phyloP scores from a whole-genome alignment of 1,140 invertebrate species.

The Neotoxoptera formosana region DNA sequence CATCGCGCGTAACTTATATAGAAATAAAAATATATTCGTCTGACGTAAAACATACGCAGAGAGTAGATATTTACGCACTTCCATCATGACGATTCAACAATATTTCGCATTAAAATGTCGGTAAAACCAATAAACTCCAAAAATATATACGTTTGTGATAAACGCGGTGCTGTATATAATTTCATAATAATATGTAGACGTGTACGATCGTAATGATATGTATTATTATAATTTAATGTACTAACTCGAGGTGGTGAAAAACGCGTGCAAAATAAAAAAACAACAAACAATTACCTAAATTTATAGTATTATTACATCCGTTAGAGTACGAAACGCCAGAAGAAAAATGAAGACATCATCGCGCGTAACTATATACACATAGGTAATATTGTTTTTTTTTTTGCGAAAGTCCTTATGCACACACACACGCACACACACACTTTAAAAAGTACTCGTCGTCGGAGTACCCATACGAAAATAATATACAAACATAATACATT shows the following conservation, averaged over 20 bases:
- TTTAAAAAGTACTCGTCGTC: not conserved
- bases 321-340: not conserved
- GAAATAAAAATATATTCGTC: not conserved
- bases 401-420: not conserved
- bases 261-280: not conserved
- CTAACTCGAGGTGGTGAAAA: not conserved
- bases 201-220: not conserved
- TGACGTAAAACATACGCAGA: too few species aligned
- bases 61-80: too few species aligned
- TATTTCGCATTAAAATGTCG: not conserved
- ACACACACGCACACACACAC: not conserved
- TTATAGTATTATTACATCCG: not conserved
- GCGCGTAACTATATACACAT: not conserved
- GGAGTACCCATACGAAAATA: not conserved
- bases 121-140: not conserved
- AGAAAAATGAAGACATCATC: not conserved
- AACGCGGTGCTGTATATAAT: not conserved
- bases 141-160: not conserved
- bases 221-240: not conserved
- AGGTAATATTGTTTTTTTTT: not conserved
- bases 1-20: not conserved
- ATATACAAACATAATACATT: not conserved
- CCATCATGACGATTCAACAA: not conserved
- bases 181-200: not conserved
- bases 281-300: not conserved